A percentile compares a stretch with the other conserved stretches of the same genome.
Conservation (phyloP, 1,140 invertebrate species). For the Spodoptera frugiperda region DNA sequence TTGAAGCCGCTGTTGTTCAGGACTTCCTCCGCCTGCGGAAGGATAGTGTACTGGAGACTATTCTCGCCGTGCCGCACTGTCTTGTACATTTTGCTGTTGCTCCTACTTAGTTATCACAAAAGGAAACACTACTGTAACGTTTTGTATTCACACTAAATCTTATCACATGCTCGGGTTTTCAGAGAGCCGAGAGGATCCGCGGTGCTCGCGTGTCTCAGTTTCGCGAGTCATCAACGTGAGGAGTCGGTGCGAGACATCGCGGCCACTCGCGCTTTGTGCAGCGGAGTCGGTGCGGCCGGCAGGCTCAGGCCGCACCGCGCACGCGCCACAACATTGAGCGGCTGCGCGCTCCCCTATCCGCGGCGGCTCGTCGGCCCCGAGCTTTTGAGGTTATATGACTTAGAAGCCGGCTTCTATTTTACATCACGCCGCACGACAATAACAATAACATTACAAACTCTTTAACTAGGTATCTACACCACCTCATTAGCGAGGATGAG, state of each 20-base stretch:
- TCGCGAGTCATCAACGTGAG: conserved; percentile 66
- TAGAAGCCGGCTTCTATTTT: conserved; percentile 68
- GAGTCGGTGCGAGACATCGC: conserved; percentile 66
- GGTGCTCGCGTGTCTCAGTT: conserved; percentile 54
- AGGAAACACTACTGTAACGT: conserved; percentile 70
- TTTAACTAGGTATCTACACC: conserved; percentile 41
- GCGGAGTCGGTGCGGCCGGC: conserved; percentile 56
- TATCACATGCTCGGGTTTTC: conserved; percentile 75
- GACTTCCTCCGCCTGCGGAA: conserved; percentile 90
- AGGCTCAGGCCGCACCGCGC: conserved; percentile 57
- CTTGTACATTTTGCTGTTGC: conserved; percentile 88
- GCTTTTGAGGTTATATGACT: conserved; percentile 83
- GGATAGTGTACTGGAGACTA: conserved; percentile 90
- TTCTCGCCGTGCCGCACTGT: conserved; percentile 91
- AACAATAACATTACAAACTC: conserved; percentile 64
- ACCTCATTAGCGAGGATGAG: conserved; percentile 42
- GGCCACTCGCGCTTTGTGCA: conserved; percentile 73
- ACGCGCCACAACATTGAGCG: conserved; percentile 84
- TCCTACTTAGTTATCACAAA: conserved; percentile 60
- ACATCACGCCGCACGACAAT: conserved; percentile 56
- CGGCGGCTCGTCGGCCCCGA: conserved; percentile 60
- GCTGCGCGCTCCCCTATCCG: conserved; percentile 74
- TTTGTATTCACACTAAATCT: conserved; percentile 57
- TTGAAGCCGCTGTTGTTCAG: conserved; percentile 87
- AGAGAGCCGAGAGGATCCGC: conserved; percentile 53